A percentile compares a stretch with the other conserved stretches of the same genome.
phyloP scores from a whole-genome alignment of 2,113 vertebrate genomes.

The Glaucidium brasilianum region DNA sequence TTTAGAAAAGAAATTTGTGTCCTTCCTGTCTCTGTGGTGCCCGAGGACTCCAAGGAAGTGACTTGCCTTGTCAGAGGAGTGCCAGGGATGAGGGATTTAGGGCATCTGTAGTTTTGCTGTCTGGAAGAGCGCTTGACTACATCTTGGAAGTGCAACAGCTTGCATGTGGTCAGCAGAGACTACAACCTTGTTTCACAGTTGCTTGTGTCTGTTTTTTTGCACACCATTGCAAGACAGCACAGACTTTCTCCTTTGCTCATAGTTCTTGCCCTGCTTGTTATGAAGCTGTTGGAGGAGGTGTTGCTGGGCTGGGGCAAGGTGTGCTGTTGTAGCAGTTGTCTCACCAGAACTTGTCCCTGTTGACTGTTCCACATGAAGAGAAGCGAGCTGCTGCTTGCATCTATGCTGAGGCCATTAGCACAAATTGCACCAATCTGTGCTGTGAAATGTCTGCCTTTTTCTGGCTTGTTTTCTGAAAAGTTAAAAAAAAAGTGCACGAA shows the following conservation, averaged over 20 bases:
- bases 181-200: background rate
- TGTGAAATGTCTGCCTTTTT: conserved; percentile 28
- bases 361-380: background rate
- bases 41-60: background rate
- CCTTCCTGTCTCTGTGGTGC: background rate
- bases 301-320: background rate
- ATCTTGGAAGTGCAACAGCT: background rate
- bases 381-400: background rate
- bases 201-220: background rate
- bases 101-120: background rate
- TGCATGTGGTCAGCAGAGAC: background rate
- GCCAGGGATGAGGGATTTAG: background rate
- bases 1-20: background rate
- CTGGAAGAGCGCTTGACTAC: background rate
- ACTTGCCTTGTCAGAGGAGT: background rate
- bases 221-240: background rate
- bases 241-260: background rate
- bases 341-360: background rate
- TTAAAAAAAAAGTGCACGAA: background rate
- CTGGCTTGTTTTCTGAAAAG: conserved; percentile 15
- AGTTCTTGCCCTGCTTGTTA: background rate
- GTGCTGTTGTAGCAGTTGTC: background rate
- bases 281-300: rapidly evolving
- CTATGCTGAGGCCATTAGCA: background rate
- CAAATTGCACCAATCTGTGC: conserved; percentile 5